Evolutionary conservation across 1,140 invertebrate genomes (phyloP), one percentile per base, ranked within the genome.

Genomic region (Pogonus chalceus): DNA sequence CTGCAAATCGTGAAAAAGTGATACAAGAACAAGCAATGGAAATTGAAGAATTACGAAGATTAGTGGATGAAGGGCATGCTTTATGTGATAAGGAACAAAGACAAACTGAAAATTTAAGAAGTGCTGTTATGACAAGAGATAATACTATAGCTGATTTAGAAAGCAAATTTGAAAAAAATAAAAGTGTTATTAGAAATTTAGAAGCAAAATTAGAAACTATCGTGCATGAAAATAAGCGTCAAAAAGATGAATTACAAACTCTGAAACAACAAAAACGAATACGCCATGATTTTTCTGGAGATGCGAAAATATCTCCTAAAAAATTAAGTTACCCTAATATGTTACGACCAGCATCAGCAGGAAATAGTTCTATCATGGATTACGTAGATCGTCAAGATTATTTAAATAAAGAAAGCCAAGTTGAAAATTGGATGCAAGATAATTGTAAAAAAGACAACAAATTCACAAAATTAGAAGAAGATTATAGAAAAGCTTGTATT

Each of bases 401-500:
- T n/a, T n/a, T n/a, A n/a, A 43, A 3, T 43, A 43, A 43, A 4
- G 9, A 43, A 9, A 43, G 18, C 37, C 7, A 18, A 4, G 37
- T 12, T 43, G 18, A 4, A 43, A 18, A 12, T 12, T 18, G 7
- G 18, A 43, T 12, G 9, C 9, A 43, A 18, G 37, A 43, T 10
- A 43, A 10, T 9, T 10, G 18, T 10, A 3, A 12, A 43, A 43
- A 63, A 31, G 50, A 58, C 1, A 49, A 59, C 21, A 63, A 69
- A 39, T 65, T 68, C 16, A 47, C 58, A 2, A 64, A 68, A 52
- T 53, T 72, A 12, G 64, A 70, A 49, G 58, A 63, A 22, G 63
- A 70, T 20, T 66, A 71, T 35, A 50, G 63, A 26, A 71, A 67
- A 50, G 66, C 68, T 1, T 70, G 63, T 53, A 62, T 65, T 39